Evolutionary conservation across 1,140 invertebrate genomes (phyloP), one percentile per base, ranked within the genome.

Genomic region (Tribolium castaneum): DNA sequence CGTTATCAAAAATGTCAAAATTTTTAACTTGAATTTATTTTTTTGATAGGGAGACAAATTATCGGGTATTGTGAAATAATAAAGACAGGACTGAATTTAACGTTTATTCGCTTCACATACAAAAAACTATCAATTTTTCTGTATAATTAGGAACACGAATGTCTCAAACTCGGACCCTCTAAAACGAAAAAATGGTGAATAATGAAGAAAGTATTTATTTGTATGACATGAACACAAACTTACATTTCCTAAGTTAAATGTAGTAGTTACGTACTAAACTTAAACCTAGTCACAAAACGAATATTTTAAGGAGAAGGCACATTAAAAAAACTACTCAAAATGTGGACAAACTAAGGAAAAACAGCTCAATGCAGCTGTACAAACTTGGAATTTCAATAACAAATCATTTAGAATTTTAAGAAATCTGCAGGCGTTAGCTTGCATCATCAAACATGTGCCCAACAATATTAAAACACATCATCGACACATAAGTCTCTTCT

Each of bases 391-490:
- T 12, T 54, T 74, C 16, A 70, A 16, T 74, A 74, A 54, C 34
- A 56, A 75, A 59, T 59, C 2, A 75, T 75, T 75, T 78, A 66
- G 51, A 79, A 72, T 56, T 76, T 76, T 72, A 66, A 78, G 76
- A 51, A 73, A 35, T 71, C 50, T 30, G 75, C 72, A 35, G 35
- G 34, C 59, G 12, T 30, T 14, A 13, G 56, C 74, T 78, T 70
- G 70, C 77, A 52, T 75, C 77, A 52, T 75, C 62, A 82, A 81
- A 74, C 75, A 83, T 83, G 84, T 83, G 81, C 79, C 78, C 74
- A 84, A 83, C 82, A 86, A 85, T 85, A 84, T 83, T 85, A 85
- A 86, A 86, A 87, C 84, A 86, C 85, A 86, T 85, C 74, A 83
- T 85, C 81, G 84, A 83, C 82, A 81, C 80, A 84, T 80, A 75